These are phyloP conservation scores for Denticeps clupeoides DNA, from an alignment of 2,797 vertebrate genomes.

Conservation along the genomic window DNA sequence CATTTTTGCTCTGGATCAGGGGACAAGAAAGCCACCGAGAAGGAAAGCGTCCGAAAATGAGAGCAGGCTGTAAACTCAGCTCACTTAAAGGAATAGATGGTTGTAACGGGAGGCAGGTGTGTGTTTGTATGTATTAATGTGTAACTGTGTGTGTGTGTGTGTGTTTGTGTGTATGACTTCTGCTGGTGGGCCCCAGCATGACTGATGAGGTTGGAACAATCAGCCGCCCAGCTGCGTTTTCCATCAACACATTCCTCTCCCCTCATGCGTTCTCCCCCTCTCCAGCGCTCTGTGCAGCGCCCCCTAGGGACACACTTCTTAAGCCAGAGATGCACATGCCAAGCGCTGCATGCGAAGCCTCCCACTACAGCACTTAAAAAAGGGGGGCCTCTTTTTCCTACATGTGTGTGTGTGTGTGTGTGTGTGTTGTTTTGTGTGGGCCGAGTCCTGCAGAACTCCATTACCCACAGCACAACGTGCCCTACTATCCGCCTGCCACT, in stretches of 20 bases:
- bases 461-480: too few relatives aligned
- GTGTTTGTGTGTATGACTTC: slow-evolving; percentile 20
- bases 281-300: slow-evolving; percentile 48
- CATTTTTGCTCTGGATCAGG: too few relatives aligned
- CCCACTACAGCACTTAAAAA: neutral
- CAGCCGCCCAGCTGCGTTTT: slow-evolving; percentile 70
- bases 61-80: too few relatives aligned
- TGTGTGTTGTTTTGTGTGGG: too few relatives aligned
- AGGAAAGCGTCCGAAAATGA: too few relatives aligned
- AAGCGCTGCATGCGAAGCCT: slow-evolving; percentile 5
- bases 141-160: slow-evolving; percentile 23
- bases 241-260: slow-evolving; percentile 74
- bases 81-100: too few relatives aligned
- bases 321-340: slow-evolving; percentile 18
- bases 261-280: slow-evolving; percentile 40
- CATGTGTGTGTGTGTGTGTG: neutral
- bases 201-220: slow-evolving; percentile 69
- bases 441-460: too few relatives aligned
- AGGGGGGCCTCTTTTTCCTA: neutral
- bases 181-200: slow-evolving; percentile 67
- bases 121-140: slow-evolving; percentile 34
- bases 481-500: too few relatives aligned
- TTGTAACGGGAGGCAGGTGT: neutral
- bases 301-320: slow-evolving; percentile 57
- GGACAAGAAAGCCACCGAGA: too few relatives aligned